phyloP scores from a whole-genome alignment of 2,797 vertebrate species.

The Lithobates sylvaticus region DNA sequence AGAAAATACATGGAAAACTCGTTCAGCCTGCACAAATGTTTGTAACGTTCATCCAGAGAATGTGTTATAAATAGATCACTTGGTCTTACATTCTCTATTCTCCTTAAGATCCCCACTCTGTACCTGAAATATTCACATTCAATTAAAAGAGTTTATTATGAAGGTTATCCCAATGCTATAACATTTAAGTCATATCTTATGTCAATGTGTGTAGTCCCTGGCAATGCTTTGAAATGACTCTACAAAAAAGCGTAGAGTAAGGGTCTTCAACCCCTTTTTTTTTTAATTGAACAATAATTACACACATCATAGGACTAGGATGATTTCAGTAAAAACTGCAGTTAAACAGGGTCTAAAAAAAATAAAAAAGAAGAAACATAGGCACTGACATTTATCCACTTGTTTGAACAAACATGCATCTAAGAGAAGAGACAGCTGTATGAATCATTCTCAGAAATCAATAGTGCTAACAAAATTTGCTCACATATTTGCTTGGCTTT shows the following conservation, averaged over 20 bases:
- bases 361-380: neutral
- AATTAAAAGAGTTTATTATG: too few relatives aligned
- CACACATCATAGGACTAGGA: neutral
- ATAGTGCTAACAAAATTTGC: slow-evolving; percentile 75
- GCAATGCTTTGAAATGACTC: neutral
- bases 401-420: slow-evolving; percentile 79
- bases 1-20: too few relatives aligned
- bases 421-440: slow-evolving; percentile 78
- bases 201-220: neutral
- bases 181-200: neutral
- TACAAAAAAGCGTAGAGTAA: neutral
- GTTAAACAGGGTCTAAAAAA: neutral
- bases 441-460: slow-evolving; percentile 83
- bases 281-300: neutral
- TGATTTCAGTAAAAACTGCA: neutral
- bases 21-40: too few relatives aligned
- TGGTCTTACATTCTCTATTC: too few relatives aligned
- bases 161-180: too few relatives aligned
- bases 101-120: too few relatives aligned
- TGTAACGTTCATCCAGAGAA: too few relatives aligned
- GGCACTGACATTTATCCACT: slow-evolving; percentile 73
- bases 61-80: too few relatives aligned
- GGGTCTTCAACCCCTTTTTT: too few relatives aligned
- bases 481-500: slow-evolving; percentile 71
- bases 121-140: too few relatives aligned